Evolutionary conservation across 2,888 invertebrate species (phyloP), one percentile per base, ranked within the genome.

Genomic region (Stenodema calcarata): DNA sequence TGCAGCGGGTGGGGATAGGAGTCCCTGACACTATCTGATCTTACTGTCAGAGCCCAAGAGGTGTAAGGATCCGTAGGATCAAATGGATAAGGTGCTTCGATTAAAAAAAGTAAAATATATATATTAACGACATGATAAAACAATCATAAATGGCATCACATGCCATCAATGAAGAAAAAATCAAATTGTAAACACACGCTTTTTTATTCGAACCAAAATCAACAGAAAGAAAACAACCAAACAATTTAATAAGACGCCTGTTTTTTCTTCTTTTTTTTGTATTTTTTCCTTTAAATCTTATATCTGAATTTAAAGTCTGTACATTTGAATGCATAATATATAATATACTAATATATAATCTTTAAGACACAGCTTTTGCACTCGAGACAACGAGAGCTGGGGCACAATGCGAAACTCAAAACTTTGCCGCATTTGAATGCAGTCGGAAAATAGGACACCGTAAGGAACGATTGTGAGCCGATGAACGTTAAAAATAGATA

Each of bases 161-260:
- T 86, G 86, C 78, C 86, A 88, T 69, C 76, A 78, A 73, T 86
- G 79, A 87, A 87, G 73, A 84, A 78, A 86, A 62, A 87, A 86
- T 47, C 54, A 87, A 81, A 42, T 85, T 87, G 87, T 87, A 88
- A 88, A 88, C 87, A 87, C 88, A 88, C 88, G 84, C 87, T 78
- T 88, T 86, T 87, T 87, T 88, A 87, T 88, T 88, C 87, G 88
- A 87, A 87, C 86, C 87, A 87, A 87, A 87, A 87, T 87, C 87
- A 87, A 87, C 87, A 87, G 87, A 87, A 87, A 84, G 84, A 86
- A 83, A 87, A 88, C 87, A 88, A 88, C 88, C 88, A 87, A 87
- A 88, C 87, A 87, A 87, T 88, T 84, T 87, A 86, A 87, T 88
- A 84, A 88, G 85, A 86, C 79, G 82, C 83, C 83, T 76, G 82